phyloP scores from a whole-genome alignment of 2,113 vertebrate species.

The Polypterus bichir region DNA sequence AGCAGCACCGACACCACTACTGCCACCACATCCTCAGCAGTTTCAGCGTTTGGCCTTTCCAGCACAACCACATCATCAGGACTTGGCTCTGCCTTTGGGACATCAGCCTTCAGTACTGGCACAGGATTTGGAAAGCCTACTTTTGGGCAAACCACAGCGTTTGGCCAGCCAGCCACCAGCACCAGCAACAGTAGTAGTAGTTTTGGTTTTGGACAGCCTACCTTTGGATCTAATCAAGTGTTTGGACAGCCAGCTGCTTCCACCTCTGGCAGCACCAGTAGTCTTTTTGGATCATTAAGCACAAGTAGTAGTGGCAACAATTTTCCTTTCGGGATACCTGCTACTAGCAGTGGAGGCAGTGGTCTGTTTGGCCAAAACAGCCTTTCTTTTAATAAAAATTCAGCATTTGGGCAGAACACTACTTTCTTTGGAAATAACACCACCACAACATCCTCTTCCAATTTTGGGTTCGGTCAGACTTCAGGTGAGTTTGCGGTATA shows the following conservation, averaged over 20 bases:
- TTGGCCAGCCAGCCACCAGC: conserved; percentile 55
- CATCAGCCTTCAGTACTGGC: conserved; percentile 38
- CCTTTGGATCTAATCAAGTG: conserved; percentile 39
- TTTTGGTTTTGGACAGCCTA: conserved; percentile 58
- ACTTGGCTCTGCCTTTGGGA: conserved; percentile 42
- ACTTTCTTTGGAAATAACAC: conserved; percentile 64
- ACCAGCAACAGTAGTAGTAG: conserved; percentile 25
- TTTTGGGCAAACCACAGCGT: conserved; percentile 62
- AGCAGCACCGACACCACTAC: conserved; percentile 28
- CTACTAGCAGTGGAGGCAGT: conserved; percentile 30
- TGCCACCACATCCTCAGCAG: conserved; percentile 16
- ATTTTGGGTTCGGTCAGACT: conserved; percentile 78
- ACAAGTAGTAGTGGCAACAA: conserved; percentile 48
- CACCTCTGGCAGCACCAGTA: conserved; percentile 34
- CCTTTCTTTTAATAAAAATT: conserved; percentile 65
- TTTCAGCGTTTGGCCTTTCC: conserved; percentile 33
- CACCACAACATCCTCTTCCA: conserved; percentile 61
- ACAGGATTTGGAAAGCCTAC: conserved; percentile 57
- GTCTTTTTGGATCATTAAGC: conserved; percentile 52
- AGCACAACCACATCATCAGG: conserved; percentile 6
- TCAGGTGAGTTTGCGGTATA: conserved; percentile 52
- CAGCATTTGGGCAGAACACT: conserved; percentile 62
- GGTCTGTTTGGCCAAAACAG: conserved; percentile 65
- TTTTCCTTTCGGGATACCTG: conserved; percentile 67
- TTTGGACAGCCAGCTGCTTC: conserved; percentile 61